Evolutionary conservation across 1,140 invertebrate species (phyloP).

Genomic region (Drosophila miranda): DNA sequence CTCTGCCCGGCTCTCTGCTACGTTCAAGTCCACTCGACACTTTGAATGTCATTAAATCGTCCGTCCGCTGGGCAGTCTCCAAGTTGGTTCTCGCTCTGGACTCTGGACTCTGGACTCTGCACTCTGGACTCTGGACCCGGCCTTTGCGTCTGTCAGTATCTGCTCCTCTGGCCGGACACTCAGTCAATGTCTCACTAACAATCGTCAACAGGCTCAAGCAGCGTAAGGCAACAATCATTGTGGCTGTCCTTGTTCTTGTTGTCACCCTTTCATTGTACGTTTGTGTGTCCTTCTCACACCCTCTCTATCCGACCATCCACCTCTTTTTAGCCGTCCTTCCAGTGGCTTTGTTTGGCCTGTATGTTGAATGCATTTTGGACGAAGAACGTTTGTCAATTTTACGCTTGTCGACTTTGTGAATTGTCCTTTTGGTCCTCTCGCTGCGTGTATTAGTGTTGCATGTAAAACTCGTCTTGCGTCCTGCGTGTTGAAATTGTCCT

Average conservation of each 20-base stretch:
- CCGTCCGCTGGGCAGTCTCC: conserved; percentile 17
- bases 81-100: conserved; percentile 1
- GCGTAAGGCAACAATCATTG: conserved; percentile 61
- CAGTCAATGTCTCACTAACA: conserved; percentile 79
- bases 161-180: conserved; percentile 49
- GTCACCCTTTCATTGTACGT: conserved; percentile 26
- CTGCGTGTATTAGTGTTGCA: conserved; percentile 30
- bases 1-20: conserved; percentile 15
- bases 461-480: conserved; percentile 35
- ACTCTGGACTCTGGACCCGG: conserved; percentile 2
- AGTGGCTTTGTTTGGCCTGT: conserved; percentile 10
- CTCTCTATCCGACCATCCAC: background rate
- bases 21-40: conserved; percentile 66
- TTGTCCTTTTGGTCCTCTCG: conserved; percentile 55
- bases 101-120: conserved; percentile 1
- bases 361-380: conserved; percentile 57
- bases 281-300: background rate
- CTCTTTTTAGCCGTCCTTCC: conserved; percentile 2
- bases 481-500: conserved; percentile 31
- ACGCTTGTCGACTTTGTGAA: conserved; percentile 73
- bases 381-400: conserved; percentile 77
- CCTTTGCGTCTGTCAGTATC: background rate
- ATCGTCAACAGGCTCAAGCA: conserved; percentile 79
- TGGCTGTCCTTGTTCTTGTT: conserved; percentile 21
- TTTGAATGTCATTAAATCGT: conserved; percentile 78